Evolutionary conservation across 2,797 vertebrate species (phyloP).

Genomic region (Dicrostonyx torquatus): DNA sequence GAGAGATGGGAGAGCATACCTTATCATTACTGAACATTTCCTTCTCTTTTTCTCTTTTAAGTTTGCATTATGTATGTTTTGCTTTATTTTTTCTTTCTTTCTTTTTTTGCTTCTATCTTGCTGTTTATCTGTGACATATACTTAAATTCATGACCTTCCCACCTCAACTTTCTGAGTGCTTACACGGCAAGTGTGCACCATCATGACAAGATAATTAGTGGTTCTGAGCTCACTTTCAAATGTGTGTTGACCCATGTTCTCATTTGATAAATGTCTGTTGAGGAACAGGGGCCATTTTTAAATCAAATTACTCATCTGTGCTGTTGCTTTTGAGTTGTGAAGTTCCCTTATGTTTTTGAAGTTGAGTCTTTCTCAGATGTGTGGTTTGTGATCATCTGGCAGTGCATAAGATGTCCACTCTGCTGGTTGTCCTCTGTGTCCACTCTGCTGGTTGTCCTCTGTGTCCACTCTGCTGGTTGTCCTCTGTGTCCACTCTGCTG

Average conservation of each 20-base stretch:
- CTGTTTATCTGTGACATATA: neutral
- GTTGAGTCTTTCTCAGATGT: neutral
- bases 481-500: neutral
- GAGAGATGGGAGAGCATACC: neutral
- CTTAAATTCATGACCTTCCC: neutral
- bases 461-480: neutral
- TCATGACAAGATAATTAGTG: neutral
- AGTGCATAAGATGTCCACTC: fast-evolving
- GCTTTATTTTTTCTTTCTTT: neutral
- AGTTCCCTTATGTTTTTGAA: neutral
- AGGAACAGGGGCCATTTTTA: neutral
- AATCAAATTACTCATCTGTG: neutral
- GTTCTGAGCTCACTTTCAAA: neutral
- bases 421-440: too few relatives aligned
- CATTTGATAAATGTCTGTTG: neutral
- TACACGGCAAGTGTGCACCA: neutral
- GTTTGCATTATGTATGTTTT: neutral
- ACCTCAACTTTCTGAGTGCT: neutral
- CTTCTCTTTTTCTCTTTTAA: neutral
- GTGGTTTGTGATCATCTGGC: neutral
- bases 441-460: too few relatives aligned
- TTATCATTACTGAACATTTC: neutral
- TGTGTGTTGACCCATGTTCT: neutral
- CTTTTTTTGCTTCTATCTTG: neutral
- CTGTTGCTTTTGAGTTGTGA: neutral